Conservation (phyloP, 1,140 invertebrate genomes). For the Manduca sexta region DNA sequence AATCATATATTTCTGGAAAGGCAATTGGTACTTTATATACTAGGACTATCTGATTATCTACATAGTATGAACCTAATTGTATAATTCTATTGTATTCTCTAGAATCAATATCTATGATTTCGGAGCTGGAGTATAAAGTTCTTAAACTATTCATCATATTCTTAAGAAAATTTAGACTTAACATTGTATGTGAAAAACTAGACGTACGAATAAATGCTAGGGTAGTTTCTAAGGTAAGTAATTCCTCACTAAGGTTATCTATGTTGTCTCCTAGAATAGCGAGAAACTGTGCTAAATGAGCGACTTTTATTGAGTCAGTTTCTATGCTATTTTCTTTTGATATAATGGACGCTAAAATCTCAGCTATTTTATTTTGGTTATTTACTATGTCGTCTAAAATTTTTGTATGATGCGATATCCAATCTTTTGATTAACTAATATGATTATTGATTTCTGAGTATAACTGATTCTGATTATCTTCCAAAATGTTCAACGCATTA, state of each 20-base stretch:
- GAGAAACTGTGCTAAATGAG: constrained; percentile 27
- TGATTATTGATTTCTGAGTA: constrained; percentile 16
- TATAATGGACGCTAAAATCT: constrained; percentile 3
- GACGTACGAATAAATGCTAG: constrained; percentile 31
- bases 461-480: constrained; percentile 14
- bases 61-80: constrained; percentile 28
- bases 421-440: constrained; percentile 17
- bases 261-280: constrained; percentile 29
- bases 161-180: constrained; percentile 15
- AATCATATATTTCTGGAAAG: constrained; percentile 12
- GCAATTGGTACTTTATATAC: constrained; percentile 28
- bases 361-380: constrained; percentile 16
- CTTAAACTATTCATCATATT: constrained; percentile 21
- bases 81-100: constrained; percentile 33
- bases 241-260: constrained; percentile 25
- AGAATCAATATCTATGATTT: constrained; percentile 22
- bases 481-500: constrained; percentile 13
- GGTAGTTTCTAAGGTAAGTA: constrained; percentile 28
- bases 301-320: constrained; percentile 22
- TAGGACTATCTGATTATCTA: constrained; percentile 22
- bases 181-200: constrained; percentile 22
- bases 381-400: constrained; percentile 7
- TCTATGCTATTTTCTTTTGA: constrained; percentile 5
- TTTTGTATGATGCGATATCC: constrained; percentile 11
- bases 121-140: constrained; percentile 15